Evolutionary conservation across 1,140 invertebrate species (phyloP).

Genomic region (Anastrepha obliqua): DNA sequence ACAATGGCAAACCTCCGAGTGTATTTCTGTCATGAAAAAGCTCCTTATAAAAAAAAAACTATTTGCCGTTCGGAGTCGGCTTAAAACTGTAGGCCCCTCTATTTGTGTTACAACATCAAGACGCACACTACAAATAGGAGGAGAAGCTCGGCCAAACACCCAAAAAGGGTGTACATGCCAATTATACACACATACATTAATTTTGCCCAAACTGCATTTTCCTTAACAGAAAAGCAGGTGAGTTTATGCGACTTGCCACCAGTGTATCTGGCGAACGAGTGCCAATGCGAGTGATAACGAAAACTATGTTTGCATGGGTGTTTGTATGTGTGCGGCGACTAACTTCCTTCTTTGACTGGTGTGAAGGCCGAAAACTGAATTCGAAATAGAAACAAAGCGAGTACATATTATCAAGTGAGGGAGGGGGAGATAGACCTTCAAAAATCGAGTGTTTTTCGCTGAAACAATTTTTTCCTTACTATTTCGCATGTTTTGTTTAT

Average conservation of each 20-base stretch:
- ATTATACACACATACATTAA: too few relatives aligned
- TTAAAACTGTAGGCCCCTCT: too few relatives aligned
- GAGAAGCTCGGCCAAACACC: too few relatives aligned
- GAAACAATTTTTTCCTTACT: not conserved
- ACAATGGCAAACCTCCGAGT: too few relatives aligned
- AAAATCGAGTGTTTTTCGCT: not conserved
- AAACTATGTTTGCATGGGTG: not conserved
- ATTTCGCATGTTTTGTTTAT: not conserved
- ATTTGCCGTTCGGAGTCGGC: too few relatives aligned
- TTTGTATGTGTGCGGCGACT: not conserved
- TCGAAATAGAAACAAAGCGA: not conserved
- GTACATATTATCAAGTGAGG: not conserved
- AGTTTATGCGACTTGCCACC: too few relatives aligned
- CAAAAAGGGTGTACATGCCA: too few relatives aligned
- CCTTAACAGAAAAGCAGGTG: not conserved
- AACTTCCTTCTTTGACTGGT: constrained; percentile 36
- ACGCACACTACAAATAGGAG: too few relatives aligned
- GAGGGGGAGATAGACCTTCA: not conserved
- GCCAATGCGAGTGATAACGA: constrained; percentile 21
- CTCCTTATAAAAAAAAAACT: too few relatives aligned
- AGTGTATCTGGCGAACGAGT: not conserved
- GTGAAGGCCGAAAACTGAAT: constrained; percentile 4
- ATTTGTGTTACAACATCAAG: too few relatives aligned
- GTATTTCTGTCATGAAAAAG: too few relatives aligned
- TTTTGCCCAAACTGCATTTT: too few relatives aligned